Base-by-base conservation (phyloP, 2,113 vertebrate species). In the Pitta sordida region DNA sequence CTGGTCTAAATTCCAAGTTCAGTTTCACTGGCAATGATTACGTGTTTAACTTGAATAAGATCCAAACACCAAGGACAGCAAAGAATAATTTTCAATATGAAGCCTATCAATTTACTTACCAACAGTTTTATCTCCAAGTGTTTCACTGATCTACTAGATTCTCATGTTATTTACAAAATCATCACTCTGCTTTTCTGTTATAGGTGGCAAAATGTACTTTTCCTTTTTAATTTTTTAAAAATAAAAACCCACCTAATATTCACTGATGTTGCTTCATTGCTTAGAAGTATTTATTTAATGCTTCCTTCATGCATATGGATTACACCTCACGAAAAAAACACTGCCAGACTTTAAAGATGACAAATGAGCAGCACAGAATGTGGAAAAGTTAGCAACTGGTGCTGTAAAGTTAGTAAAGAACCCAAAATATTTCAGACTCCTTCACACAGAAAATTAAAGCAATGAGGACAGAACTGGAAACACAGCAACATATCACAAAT, bases 391-490 rank as follows among this genome's bases (percentile, higher is more conserved):
- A 78, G 56, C 64, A 81, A 84, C 52, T 46, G 78, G 65, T 85
- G 39, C 70, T 93, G 67, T 30, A 36, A 67, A 71, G 48, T 68
- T 60, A 55, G 69, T 36, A 64, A 68, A 68, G 75, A 76, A 69
- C 67, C 79, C 67, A 73, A 63, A 93, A 85, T 15, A 36, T 79
- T 93, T 91, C 88, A 81, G 77, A 70, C 64, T 89, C 81, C n/a
- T 90, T 85, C 44, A 43, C 44, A 48, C 26, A 53, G 83, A 79
- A 93, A 96, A 88, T 52, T 12, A 67, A 93, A 84, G 78, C 59
- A 75, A 76, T 12, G 30, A 78, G 84, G 34, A 71, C 11, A 87
- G 85, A 78, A 56, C 36, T 68, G 68, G 65, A 88, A 91, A 95
- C 60, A 2, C 52, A 93, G 37, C 52, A 63, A 83, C 34, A 90